A percentile compares a stretch with the other conserved stretches of the same genome.
Evolutionary conservation across 92 coral and sea anemone genomes (phyloP).

Genomic region (Diadumene lineata): DNA sequence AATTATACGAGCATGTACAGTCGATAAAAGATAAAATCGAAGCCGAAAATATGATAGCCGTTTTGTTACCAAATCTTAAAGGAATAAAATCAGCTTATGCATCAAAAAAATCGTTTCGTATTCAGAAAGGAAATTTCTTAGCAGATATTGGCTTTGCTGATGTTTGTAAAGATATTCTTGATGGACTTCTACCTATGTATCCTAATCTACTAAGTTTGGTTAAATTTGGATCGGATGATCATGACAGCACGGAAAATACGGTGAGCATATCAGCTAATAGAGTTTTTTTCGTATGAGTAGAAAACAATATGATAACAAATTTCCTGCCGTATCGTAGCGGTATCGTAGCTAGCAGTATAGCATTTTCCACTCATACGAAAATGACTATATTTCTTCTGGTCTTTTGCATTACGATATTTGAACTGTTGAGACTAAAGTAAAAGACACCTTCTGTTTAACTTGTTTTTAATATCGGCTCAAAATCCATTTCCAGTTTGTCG

Average conservation of each 20-base stretch:
- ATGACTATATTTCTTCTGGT: no score
- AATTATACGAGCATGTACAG: not conserved
- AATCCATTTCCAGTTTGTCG: no score
- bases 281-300: no score
- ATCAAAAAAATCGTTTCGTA: not conserved
- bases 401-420: no score
- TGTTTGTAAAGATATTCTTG: slow-evolving; percentile 34
- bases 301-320: no score
- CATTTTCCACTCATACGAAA: no score
- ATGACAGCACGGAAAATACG: not conserved
- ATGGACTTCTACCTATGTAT: slow-evolving; percentile 23
- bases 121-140: slow-evolving; percentile 46
- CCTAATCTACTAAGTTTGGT: not conserved
- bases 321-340: no score
- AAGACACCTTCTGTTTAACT: no score
- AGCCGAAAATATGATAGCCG: not conserved
- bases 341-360: no score
- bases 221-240: not conserved
- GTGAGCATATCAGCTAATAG: not conserved
- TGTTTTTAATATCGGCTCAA: no score
- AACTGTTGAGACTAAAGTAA: no score
- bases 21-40: not conserved
- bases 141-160: slow-evolving; percentile 38
- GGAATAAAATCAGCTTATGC: not conserved
- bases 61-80: not conserved